Evolutionary conservation across 2,113 vertebrate genomes (phyloP).

Genomic region (Steatornis caripensis): DNA sequence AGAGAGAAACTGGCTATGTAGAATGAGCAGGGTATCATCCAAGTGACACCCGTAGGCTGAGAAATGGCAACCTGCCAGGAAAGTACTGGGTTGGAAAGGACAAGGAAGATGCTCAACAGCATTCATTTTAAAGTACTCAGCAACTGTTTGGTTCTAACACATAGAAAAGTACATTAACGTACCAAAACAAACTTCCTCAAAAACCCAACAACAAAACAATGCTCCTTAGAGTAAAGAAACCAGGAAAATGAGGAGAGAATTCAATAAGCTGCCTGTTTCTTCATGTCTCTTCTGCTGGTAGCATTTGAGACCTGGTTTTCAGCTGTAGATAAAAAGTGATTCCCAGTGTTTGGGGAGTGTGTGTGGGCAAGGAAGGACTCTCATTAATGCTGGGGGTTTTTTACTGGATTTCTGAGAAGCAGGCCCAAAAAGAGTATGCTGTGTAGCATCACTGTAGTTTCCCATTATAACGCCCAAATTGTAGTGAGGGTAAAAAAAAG

Average conservation of each 20-base stretch:
- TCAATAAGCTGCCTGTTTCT: not conserved
- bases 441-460: not conserved
- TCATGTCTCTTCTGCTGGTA: not conserved
- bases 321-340: not conserved
- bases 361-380: not conserved
- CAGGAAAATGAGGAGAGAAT: not conserved
- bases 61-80: not conserved
- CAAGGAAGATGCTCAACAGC: not conserved
- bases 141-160: not conserved
- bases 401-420: not conserved
- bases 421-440: not conserved
- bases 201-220: not conserved
- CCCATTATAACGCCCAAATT: not conserved
- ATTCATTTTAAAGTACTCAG: not conserved
- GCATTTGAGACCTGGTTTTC: not conserved
- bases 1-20: not conserved
- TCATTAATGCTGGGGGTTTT: not conserved
- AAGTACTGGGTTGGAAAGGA: not conserved
- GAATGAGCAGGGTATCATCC: not conserved
- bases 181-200: not conserved
- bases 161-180: not conserved
- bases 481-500: not conserved
- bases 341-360: not conserved
- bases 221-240: not conserved
- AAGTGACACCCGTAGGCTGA: not conserved